Conservation (phyloP, 2,113 vertebrate species). For the Alectura lathami region DNA sequence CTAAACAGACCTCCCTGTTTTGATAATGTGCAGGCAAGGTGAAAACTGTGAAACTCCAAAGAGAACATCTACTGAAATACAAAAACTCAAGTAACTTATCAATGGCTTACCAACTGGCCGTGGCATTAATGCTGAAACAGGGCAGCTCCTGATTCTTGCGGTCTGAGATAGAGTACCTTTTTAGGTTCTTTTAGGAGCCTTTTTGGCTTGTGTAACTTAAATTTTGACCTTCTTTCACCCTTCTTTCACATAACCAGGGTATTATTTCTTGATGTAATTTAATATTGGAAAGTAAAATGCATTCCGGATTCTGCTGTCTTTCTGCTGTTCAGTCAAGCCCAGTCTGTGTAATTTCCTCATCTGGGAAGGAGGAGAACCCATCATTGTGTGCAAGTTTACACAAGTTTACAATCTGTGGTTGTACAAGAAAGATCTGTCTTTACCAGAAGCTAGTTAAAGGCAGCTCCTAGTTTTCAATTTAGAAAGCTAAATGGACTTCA, state of each 20-base stretch:
- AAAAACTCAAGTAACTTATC: not conserved
- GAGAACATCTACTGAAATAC: not conserved
- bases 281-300: not conserved
- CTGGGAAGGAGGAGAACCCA: not conserved
- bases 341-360: not conserved
- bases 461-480: not conserved
- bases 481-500: not conserved
- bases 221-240: not conserved
- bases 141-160: not conserved
- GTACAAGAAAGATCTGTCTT: not conserved
- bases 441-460: not conserved
- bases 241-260: not conserved
- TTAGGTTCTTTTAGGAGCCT: not conserved
- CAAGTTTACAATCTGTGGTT: fast-evolving
- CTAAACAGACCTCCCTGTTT: not conserved
- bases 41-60: not conserved
- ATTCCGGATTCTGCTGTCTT: not conserved
- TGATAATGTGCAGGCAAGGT: not conserved
- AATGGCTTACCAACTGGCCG: not conserved
- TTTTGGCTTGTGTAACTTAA: not conserved
- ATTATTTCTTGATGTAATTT: not conserved
- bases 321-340: constrained; percentile 42
- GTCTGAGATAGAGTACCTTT: not conserved
- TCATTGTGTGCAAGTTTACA: not conserved
- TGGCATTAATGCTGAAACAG: not conserved